These are phyloP conservation scores for Dipodomys stephensi DNA, from an alignment of 2,113 vertebrate genomes.

Conservation along the genomic window DNA sequence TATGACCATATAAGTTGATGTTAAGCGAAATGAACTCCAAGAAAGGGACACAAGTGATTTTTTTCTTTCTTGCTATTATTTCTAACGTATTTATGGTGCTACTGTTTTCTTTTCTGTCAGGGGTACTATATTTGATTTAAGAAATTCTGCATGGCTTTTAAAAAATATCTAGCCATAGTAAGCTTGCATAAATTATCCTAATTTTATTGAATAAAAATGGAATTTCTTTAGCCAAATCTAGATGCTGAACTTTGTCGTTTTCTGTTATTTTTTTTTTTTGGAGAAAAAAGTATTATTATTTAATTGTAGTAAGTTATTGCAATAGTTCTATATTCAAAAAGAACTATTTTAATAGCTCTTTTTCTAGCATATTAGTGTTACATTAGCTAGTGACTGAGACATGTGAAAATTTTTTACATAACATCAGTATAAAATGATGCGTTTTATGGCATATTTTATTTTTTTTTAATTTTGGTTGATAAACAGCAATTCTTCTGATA, in stretches of 20 bases:
- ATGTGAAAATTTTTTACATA: background rate
- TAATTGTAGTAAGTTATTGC: background rate
- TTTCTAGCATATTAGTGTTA: background rate
- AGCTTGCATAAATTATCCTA: background rate
- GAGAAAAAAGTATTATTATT: conserved; percentile 22
- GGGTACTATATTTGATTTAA: background rate
- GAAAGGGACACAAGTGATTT: no score
- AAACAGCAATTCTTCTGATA: background rate
- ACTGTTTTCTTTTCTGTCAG: background rate
- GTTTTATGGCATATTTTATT: background rate
- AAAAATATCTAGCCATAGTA: background rate
- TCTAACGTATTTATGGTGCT: no score
- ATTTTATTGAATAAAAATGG: background rate
- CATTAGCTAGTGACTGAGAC: background rate
- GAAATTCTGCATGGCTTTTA: background rate
- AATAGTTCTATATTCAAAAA: background rate
- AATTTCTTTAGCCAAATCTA: background rate
- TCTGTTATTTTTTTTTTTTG: background rate
- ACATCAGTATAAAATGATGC: background rate
- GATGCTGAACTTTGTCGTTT: background rate
- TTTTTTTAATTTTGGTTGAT: conserved; percentile 18
- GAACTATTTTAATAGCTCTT: background rate
- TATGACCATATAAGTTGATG: no score
- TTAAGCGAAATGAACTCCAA: no score
- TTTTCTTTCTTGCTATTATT: no score